Evolutionary conservation across 2,888 invertebrate species (phyloP), one percentile per base, ranked within the genome.

Genomic region (Barypeithes pellucidus): DNA sequence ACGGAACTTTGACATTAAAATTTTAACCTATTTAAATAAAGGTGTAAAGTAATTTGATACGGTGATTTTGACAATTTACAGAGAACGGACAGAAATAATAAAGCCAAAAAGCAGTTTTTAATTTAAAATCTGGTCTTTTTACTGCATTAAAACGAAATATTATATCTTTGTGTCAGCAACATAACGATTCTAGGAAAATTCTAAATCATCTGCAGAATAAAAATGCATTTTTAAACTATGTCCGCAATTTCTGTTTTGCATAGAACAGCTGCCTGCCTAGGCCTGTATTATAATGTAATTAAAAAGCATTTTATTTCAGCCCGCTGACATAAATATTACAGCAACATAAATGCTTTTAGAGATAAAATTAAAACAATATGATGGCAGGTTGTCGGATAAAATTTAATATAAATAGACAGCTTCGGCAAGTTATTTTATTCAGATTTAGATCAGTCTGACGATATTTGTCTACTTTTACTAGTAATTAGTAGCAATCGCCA

Each of bases 291-390:
- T 45, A 61, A 61, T 61, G 45, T 45, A 61, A 61, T 67, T 67
- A 67, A 59, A 67, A 57, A 33, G 43, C 67, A 47, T 67, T 67
- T 67, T 67, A 59, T 57, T 60, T 67, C 45, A 45, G 59, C 45
- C 8, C 24, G 60, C 45, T 61, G 61, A 61, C 41, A 61, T 24
- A 61, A 61, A 43, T 61, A 61, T 61, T 43, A 45, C 61, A 33
- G 14, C 16, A 57, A 33, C 24, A 33, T 57, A 57, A 52, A 57
- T 57, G 54, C 33, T 33, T 57, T 57, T 18, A 57, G 24, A 33
- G 54, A 57, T 33, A 18, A 57, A 36, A 57, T 33, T 57, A 57
- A 57, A 57, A 57, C 33, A 57, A 33, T 33, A 33, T 33, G 29
- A 57, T 57, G 54, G 54, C 29, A 52, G n/a, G 29, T 67, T 59